These are phyloP conservation scores for Perccottus glenii DNA, from an alignment of 2,113 vertebrate genomes.

Conservation along the genomic window DNA sequence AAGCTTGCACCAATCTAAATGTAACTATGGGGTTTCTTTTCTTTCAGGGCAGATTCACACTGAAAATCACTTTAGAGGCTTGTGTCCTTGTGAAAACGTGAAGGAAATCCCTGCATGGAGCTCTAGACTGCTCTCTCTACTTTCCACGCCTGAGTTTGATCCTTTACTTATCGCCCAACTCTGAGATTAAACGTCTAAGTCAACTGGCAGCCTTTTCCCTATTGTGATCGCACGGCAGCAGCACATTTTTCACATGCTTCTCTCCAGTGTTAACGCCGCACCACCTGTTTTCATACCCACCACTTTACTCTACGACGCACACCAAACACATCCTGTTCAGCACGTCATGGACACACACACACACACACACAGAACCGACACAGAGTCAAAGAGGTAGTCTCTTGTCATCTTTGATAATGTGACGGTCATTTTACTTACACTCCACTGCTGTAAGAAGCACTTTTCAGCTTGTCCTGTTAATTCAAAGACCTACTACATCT, in stretches of 20 bases:
- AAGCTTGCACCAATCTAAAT: not conserved
- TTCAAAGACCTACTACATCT: slow-evolving; percentile 7
- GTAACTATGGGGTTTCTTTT: slow-evolving; percentile 1
- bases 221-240: slow-evolving; percentile 71
- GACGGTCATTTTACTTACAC: not conserved
- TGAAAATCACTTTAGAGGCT: slow-evolving; percentile 9
- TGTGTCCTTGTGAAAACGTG: not conserved
- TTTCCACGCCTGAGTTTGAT: slow-evolving; percentile 66
- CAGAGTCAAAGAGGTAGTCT: not conserved
- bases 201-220: slow-evolving; percentile 61
- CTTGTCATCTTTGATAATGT: not conserved
- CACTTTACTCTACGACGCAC: slow-evolving; percentile 63
- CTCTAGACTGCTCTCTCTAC: slow-evolving; percentile 48
- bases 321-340: slow-evolving; percentile 32
- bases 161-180: slow-evolving; percentile 68
- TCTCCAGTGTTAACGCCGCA: slow-evolving; percentile 68
- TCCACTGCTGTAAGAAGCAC: not conserved
- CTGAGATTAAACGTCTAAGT: slow-evolving; percentile 76
- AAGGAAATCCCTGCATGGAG: slow-evolving; percentile 55
- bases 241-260: slow-evolving; percentile 81
- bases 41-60: not conserved
- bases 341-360: not conserved
- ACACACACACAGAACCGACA: slow-evolving; percentile 14
- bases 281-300: slow-evolving; percentile 79
- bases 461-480: slow-evolving; percentile 3